Percentiles rank a stretch among this genome's conserved stretches.
Conservation (phyloP, 2,113 vertebrate species). For the Festucalex cinctus region DNA sequence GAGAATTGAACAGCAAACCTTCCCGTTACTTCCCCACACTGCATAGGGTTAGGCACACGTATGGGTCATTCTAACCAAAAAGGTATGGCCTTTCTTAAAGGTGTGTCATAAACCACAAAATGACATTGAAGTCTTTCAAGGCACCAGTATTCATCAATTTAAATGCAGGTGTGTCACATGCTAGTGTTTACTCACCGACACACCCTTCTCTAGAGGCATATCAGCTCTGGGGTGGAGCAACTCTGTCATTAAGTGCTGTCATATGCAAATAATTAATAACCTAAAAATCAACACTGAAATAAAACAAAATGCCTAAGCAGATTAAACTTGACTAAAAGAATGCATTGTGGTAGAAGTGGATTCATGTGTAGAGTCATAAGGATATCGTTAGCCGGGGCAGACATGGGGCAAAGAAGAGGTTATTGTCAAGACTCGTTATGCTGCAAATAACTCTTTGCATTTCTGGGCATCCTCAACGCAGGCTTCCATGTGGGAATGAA, state of each 20-base stretch:
- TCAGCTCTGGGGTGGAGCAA: conserved; percentile 10
- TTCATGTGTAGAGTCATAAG: conserved; percentile 40
- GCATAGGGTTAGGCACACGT: neutral
- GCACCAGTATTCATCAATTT: conserved; percentile 5
- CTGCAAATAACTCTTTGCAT: conserved; percentile 31
- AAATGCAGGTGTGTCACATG: neutral
- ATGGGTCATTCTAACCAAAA: neutral
- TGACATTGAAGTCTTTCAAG: neutral
- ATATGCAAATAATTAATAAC: conserved; percentile 19
- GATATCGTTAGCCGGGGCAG: conserved; percentile 29
- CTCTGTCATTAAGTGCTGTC: conserved; percentile 8
- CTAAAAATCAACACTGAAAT: conserved; percentile 11
- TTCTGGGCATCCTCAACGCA: conserved; percentile 6
- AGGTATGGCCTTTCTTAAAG: neutral
- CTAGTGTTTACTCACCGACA: conserved; percentile 19
- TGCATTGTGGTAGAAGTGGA: conserved; percentile 8
- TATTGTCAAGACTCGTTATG: conserved; percentile 37
- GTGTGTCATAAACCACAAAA: neutral
- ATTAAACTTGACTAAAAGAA: neutral
- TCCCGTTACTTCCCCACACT: neutral
- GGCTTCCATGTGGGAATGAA: conserved; percentile 9
- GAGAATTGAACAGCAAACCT: no score
- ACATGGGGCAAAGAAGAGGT: conserved; percentile 39
- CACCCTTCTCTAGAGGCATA: conserved; percentile 13
- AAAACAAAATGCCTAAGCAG: neutral